Conservation (phyloP, 2,888 invertebrate species). For the Harpagoxenus sublaevis region DNA sequence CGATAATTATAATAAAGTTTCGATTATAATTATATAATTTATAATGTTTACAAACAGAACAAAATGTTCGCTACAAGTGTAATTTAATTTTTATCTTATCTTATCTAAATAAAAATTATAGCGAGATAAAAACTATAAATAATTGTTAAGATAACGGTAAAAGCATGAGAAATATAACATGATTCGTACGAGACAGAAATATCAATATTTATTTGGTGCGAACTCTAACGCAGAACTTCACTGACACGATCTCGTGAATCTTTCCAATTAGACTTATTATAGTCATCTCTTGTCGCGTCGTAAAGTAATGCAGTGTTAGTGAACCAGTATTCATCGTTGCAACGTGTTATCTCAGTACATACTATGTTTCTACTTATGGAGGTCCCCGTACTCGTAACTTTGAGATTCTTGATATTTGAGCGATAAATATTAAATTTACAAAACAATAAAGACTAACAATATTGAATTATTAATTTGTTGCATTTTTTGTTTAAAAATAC, state of each 20-base stretch:
- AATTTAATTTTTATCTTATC: slow-evolving; percentile 11
- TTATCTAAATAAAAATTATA: slow-evolving; percentile 8
- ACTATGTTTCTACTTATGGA: background rate
- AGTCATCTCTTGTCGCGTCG: background rate
- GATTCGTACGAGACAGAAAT: background rate
- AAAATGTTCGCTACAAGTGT: background rate
- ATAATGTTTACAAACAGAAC: slow-evolving; percentile 10
- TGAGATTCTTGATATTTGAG: background rate
- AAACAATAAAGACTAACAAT: background rate
- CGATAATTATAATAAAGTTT: background rate
- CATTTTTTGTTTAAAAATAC: background rate
- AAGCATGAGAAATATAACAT: background rate
- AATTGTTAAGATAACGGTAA: slow-evolving; percentile 1
- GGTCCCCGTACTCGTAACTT: background rate
- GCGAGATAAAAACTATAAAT: slow-evolving; percentile 22
- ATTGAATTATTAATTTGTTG: background rate
- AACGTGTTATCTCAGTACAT: slow-evolving; percentile 1
- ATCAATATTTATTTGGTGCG: slow-evolving; percentile 22
- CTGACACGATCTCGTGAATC: slow-evolving; percentile 14
- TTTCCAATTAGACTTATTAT: slow-evolving; percentile 25
- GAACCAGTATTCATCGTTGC: background rate
- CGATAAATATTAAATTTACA: background rate
- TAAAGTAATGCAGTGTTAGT: slow-evolving; percentile 7
- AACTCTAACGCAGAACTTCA: slow-evolving; percentile 14
- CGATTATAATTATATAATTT: slow-evolving; percentile 10